phyloP scores from a whole-genome alignment of 2,113 vertebrate genomes.

The Corapipo altera region DNA sequence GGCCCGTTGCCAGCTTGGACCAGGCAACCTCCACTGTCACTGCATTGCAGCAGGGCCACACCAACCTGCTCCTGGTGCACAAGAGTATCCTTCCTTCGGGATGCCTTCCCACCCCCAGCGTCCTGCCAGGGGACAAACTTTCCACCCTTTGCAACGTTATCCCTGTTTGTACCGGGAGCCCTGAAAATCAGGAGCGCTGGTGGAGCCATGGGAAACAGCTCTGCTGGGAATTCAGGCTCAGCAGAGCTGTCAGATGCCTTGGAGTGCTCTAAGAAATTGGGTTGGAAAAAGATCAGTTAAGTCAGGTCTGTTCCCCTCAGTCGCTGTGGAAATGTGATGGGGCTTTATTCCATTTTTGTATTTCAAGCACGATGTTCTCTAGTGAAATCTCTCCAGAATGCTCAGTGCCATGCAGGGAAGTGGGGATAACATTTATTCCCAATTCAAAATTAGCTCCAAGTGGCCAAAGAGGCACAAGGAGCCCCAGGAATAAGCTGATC shows the following conservation, averaged over 20 bases:
- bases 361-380: neutral
- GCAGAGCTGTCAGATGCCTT: neutral
- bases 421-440: neutral
- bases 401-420: neutral
- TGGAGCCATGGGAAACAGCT: neutral
- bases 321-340: neutral
- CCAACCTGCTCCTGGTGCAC: slow-evolving; percentile 72
- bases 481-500: neutral
- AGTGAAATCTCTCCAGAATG: neutral
- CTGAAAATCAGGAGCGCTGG: neutral
- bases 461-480: neutral
- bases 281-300: neutral
- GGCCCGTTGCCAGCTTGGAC: slow-evolving; percentile 80
- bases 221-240: neutral
- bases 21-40: slow-evolving; percentile 73
- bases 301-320: neutral
- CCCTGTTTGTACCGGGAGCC: neutral
- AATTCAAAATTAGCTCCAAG: neutral
- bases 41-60: slow-evolving; percentile 75
- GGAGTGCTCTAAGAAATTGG: neutral
- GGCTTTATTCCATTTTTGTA: neutral
- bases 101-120: neutral
- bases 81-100: slow-evolving; percentile 75
- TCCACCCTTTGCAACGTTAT: neutral
- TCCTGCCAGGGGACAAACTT: neutral